phyloP scores from a whole-genome alignment of 2,113 vertebrate genomes.

The Sylvietta virens region DNA sequence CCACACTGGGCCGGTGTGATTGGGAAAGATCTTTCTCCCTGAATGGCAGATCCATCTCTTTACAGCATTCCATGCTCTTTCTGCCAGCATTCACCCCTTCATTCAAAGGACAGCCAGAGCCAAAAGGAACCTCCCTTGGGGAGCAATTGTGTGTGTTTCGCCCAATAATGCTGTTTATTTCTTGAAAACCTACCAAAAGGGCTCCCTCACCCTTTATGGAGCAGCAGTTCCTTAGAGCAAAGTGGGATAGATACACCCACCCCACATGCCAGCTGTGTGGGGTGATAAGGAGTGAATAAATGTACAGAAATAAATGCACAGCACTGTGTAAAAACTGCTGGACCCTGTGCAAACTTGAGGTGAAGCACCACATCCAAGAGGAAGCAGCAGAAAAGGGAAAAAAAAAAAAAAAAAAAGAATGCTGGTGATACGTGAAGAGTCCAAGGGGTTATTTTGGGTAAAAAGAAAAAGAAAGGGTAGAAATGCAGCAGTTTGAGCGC shows the following conservation, averaged over 20 bases:
- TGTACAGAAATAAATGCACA: neutral
- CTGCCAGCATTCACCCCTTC: neutral
- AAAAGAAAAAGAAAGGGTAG: neutral
- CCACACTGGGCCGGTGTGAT: neutral
- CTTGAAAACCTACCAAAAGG: neutral
- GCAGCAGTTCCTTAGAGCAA: neutral
- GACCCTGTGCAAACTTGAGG: neutral
- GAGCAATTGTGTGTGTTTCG: neutral
- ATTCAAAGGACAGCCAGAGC: neutral
- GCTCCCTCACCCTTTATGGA: neutral
- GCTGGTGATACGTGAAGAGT: neutral
- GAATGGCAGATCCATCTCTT: neutral
- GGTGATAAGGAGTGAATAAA: neutral
- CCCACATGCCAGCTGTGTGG: neutral
- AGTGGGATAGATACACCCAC: neutral
- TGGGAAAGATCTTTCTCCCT: neutral
- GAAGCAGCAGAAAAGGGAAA: neutral
- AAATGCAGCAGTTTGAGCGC: fast-evolving
- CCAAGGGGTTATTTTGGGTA: neutral
- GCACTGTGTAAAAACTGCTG: neutral
- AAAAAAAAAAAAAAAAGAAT: neutral
- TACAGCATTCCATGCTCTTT: neutral
- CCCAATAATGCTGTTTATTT: neutral
- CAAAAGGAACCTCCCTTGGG: neutral
- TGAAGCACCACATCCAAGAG: too few species aligned